Conservation (phyloP, 2,797 vertebrate genomes). For the Sebastes oblongus region DNA sequence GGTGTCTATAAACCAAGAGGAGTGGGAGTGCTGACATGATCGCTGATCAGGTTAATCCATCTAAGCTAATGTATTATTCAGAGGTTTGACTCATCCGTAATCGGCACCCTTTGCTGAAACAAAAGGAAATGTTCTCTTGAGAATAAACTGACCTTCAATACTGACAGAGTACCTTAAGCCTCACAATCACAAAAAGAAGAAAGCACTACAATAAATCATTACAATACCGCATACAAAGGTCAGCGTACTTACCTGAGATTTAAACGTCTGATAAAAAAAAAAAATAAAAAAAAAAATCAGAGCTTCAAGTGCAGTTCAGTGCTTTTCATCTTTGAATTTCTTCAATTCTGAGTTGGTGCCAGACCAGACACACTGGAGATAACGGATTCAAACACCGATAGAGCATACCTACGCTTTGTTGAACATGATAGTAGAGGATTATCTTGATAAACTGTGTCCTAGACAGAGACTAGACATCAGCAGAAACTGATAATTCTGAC, state of each 20-base stretch:
- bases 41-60: conserved; percentile 40
- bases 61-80: conserved; percentile 65
- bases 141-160: conserved; percentile 53
- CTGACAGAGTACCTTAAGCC: conserved; percentile 5
- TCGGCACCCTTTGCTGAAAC: conserved; percentile 46
- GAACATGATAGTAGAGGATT: not conserved
- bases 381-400: not conserved
- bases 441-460: conserved; percentile 35
- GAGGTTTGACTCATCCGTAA: conserved; percentile 39
- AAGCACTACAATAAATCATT: conserved; percentile 3
- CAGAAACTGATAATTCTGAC: not conserved
- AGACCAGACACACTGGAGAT: not conserved
- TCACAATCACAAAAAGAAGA: conserved; percentile 1
- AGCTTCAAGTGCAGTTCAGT: not conserved
- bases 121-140: conserved; percentile 16
- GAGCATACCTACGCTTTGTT: not conserved
- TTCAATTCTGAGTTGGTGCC: not conserved
- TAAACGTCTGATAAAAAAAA: not conserved
- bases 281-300: not conserved
- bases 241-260: not conserved
- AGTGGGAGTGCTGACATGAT: conserved; percentile 31
- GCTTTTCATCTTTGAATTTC: not conserved
- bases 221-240: conserved; percentile 7
- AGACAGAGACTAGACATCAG: not conserved
- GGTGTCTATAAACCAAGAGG: not conserved